Conservation (phyloP, 1,140 invertebrate genomes). For the Nautilus pompilius region DNA sequence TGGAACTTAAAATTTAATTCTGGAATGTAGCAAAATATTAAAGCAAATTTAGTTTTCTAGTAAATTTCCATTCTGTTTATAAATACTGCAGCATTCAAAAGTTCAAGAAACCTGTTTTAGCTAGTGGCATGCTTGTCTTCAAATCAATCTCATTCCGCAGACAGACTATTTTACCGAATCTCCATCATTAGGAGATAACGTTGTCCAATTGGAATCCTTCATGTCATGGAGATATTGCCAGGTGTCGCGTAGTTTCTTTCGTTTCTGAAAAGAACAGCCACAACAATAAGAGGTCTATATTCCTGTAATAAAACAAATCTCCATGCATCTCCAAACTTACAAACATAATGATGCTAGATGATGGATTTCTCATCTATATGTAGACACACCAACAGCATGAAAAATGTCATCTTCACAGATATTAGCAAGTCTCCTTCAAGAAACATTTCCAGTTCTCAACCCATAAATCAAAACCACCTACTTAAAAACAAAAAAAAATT, state of each 20-base stretch:
- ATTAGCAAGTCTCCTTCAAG: neutral
- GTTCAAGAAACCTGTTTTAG: too few species aligned
- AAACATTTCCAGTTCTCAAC: too few species aligned
- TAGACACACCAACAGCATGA: neutral
- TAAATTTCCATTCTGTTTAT: too few species aligned
- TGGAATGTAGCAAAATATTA: too few species aligned
- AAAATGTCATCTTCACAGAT: neutral
- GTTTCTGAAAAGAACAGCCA: conserved; percentile 32
- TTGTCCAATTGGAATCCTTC: conserved; percentile 8
- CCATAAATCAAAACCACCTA: too few species aligned
- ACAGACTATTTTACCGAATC: conserved; percentile 1
- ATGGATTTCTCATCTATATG: neutral
- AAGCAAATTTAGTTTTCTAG: too few species aligned
- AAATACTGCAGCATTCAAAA: too few species aligned
- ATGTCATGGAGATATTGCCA: conserved; percentile 33
- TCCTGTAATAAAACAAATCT: neutral
- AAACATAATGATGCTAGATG: neutral
- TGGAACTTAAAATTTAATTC: too few species aligned
- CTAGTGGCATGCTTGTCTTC: too few species aligned
- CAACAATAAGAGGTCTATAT: neutral
- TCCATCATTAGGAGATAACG: neutral
- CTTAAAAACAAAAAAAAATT: too few species aligned
- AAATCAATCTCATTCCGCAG: too few species aligned
- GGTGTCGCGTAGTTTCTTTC: conserved; percentile 34
- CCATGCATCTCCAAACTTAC: neutral